A percentile compares a stretch with the other conserved stretches of the same genome.
phyloP scores from a whole-genome alignment of 2,113 vertebrate species.

The Halichoeres trimaculatus region DNA sequence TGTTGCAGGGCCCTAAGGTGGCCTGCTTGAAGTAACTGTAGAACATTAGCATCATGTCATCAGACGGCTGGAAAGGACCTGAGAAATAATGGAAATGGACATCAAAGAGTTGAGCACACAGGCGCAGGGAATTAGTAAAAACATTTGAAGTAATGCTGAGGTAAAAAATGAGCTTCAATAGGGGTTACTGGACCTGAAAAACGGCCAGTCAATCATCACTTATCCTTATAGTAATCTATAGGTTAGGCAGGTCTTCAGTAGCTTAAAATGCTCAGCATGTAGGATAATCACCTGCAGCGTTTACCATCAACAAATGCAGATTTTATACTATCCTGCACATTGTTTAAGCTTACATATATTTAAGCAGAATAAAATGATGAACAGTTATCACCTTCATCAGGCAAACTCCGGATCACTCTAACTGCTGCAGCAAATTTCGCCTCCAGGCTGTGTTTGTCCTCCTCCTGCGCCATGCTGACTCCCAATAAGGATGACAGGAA shows the following conservation, averaged over 20 bases:
- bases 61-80: constrained; percentile 95
- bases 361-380: neutral
- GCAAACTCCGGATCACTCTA: constrained; percentile 92
- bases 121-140: neutral
- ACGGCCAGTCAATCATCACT: constrained; percentile 35
- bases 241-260: neutral
- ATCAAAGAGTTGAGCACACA: neutral
- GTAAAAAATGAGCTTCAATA: neutral
- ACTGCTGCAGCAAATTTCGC: constrained; percentile 91
- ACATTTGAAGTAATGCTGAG: neutral
- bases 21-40: constrained; percentile 96
- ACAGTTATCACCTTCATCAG: constrained; percentile 87
- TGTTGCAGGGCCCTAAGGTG: constrained; percentile 89
- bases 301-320: constrained; percentile 32
- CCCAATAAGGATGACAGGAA: constrained; percentile 46
- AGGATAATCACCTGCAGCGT: constrained; percentile 57
- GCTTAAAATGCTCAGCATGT: constrained; percentile 41
- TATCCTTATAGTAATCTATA: constrained; percentile 25
- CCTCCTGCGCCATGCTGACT: constrained; percentile 83
- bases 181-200: constrained; percentile 1
- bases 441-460: constrained; percentile 84
- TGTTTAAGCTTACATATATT: neutral
- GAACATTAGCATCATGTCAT: constrained; percentile 96
- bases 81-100: constrained; percentile 5
- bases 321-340: neutral